Evolutionary conservation across 2,113 vertebrate genomes (phyloP).

Genomic region (Spea bombifrons): DNA sequence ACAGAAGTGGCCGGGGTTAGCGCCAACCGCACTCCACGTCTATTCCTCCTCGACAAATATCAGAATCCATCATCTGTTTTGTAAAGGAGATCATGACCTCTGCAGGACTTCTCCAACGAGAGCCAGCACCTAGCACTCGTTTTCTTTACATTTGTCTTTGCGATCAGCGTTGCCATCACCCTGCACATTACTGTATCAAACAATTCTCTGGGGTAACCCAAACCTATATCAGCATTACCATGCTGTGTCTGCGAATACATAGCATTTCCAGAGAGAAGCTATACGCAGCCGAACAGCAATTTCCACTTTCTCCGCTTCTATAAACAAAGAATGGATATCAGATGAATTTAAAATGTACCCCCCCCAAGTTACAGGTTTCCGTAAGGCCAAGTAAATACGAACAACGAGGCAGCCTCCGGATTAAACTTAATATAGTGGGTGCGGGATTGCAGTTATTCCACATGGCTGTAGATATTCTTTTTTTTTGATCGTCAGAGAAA

Average conservation of each 20-base stretch:
- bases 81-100: not conserved
- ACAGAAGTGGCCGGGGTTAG: not conserved
- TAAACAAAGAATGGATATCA: too few species aligned
- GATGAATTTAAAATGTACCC: too few species aligned
- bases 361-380: too few species aligned
- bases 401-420: too few species aligned
- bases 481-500: too few species aligned
- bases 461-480: too few species aligned
- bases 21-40: slow-evolving; percentile 3
- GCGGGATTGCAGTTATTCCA: too few species aligned
- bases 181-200: not conserved
- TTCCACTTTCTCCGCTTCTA: too few species aligned
- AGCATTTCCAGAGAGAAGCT: not conserved
- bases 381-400: too few species aligned
- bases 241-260: not conserved
- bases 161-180: not conserved
- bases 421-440: too few species aligned
- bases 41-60: not conserved
- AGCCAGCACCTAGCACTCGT: not conserved
- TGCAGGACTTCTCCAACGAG: not conserved
- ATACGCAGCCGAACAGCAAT: too few species aligned
- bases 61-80: not conserved
- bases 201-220: not conserved
- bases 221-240: not conserved
- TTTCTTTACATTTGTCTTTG: not conserved